Percentiles rank a stretch among this genome's conserved stretches.
Evolutionary conservation across 2,113 vertebrate genomes (phyloP).

Genomic region (Prochilodus magdalenae): DNA sequence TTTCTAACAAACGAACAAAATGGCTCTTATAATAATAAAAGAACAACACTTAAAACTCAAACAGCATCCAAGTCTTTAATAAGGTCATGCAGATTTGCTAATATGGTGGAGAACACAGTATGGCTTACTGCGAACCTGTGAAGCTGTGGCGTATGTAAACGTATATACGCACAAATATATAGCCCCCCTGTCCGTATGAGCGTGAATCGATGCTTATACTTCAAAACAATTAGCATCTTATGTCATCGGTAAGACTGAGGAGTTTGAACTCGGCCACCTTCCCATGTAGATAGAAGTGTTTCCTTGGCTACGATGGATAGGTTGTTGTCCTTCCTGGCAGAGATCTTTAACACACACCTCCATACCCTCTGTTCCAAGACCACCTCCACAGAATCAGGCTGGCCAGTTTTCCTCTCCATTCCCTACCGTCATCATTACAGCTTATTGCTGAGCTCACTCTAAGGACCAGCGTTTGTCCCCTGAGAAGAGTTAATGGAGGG

Average conservation of each 20-base stretch:
- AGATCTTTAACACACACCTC: constrained; percentile 9
- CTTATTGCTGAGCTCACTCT: neutral
- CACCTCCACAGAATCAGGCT: neutral
- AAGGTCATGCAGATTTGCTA: too few relatives aligned
- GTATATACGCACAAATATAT: too few relatives aligned
- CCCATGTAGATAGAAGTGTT: neutral
- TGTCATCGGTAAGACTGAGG: neutral
- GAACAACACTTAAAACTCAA: too few relatives aligned
- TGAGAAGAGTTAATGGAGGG: neutral
- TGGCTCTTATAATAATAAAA: too few relatives aligned
- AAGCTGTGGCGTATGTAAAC: neutral
- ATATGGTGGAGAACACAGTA: too few relatives aligned
- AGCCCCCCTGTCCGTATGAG: too few relatives aligned
- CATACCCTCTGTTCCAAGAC: constrained; percentile 11
- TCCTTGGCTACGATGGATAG: neutral
- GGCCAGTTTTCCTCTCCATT: neutral
- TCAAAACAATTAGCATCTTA: neutral
- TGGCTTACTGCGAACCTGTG: too few relatives aligned
- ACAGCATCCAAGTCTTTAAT: too few relatives aligned
- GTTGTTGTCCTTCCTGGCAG: neutral
- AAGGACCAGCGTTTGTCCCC: neutral
- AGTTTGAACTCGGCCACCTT: neutral
- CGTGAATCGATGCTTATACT: neutral
- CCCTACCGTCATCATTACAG: neutral
- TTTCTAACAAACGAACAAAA: too few relatives aligned